Evolutionary conservation across 2,113 vertebrate genomes (phyloP), one percentile per base, ranked within the genome.

Genomic region (Glaucomys volans): DNA sequence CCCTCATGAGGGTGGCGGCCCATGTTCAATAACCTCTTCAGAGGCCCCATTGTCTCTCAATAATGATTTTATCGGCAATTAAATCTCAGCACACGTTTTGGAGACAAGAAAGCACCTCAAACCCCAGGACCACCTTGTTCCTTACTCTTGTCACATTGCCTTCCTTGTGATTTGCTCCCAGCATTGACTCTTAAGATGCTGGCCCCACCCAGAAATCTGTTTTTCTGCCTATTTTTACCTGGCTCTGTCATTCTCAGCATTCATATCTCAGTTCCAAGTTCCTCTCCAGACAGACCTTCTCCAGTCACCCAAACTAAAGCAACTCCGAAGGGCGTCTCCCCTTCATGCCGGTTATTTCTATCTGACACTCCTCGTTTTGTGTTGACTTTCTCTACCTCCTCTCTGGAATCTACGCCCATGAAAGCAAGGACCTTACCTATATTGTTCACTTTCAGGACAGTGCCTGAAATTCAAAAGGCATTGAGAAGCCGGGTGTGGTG

Each of bases 161-260:
- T n/a, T 91, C 90, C 26, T 59, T 87, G 20, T 80, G 72, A 35
- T 94, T 69, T 92, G 17, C 26, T 91, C 52, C n/a, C 64, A 57
- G 18, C 37, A 52, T 32, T 20, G 1, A 40, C 74, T 59, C 67
- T 75, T 52, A 87, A 67, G 24, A 54, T 91, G 30, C 20, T 90
- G 22, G 2, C 4, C 35, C 16, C 74, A 22, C 35, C 71, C 32
- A 74, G 18, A 81, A 37, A 64, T 20, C 30, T 75, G 32, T 76
- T 37, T 83, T 79, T 22, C 9, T 91, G 47, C 10, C 76, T 8
- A 47, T 28, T 76, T 59, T 47, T 42, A 47, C 8, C 30, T 8
- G 4, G 8, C 22, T 64, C 30, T 9, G n/a, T 69, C 22, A 24
- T 87, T 77, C 44, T 82, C 8, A 10, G n/a, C 14, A 17, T 74